Base-by-base conservation (phyloP, 2,888 invertebrate species). In the Byasa hedistus region DNA sequence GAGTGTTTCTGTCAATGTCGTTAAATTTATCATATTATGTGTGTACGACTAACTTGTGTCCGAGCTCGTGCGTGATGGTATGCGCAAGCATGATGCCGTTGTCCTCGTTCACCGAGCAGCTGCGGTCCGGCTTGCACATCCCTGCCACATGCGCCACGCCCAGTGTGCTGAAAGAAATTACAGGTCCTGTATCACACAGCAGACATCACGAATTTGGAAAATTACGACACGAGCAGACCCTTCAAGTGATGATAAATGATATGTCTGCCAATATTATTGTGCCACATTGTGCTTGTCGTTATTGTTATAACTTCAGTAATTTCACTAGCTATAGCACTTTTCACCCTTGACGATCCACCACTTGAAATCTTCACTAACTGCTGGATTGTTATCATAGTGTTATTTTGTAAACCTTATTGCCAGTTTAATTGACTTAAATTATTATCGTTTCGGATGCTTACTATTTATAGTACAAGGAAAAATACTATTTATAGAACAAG, bases 71-170 rank as follows among this genome's bases (percentile, higher is more conserved):
- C 8, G 97, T 96, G 77, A 98, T 95, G 71, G 97, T 97, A 89
- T 97, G 96, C 32, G 97, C 97, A 66, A 97, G 92, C 81, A 96
- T 95, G 72, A 98, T 95, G 71, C 98, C 98, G 81, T 95, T 96
- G 90, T 98, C 98, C 86, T 98, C 97, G 83, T 97, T 97, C 78
- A 98, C 96, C 79, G 96, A 97, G 83, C 97, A 98, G 79, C 97
- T 96, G 72, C 95, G 93, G 76, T 95, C 94, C 7, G 95, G 94
- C 80, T 96, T 96, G 86, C 98, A 98, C 95, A 98, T 96, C 61
- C 97, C 96, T 0, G 96, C 96, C 72, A 98, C 96, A 87, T 96
- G 97, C 44, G 98, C 97, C 77, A 98, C 94, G 36, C 98, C 98
- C 76, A 97, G 91, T 1, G 97, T 96, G 81, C 95, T 95, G 90